Conservation (phyloP, 2,113 vertebrate genomes). For the Aegotheles bennettii region DNA sequence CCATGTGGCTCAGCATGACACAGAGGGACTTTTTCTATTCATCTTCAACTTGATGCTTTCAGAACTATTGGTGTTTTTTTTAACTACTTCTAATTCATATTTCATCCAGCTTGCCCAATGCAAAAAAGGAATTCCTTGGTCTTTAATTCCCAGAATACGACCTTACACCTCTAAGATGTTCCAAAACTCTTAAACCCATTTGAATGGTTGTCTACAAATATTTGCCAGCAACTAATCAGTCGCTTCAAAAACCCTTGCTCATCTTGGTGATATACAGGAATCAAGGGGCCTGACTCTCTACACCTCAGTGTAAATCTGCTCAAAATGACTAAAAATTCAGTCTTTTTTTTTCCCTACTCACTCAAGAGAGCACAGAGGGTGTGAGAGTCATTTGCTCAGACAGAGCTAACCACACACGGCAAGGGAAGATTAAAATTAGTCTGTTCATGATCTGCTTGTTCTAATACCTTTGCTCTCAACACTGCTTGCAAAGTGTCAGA, state of each 20-base stretch:
- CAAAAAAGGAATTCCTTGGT: background rate
- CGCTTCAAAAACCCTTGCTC: background rate
- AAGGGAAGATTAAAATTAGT: background rate
- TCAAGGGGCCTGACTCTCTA: background rate
- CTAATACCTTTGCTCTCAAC: slow-evolving; percentile 28
- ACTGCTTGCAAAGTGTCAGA: background rate
- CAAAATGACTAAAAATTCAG: background rate
- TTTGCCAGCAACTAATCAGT: background rate
- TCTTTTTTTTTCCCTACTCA: background rate
- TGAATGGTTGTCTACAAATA: background rate
- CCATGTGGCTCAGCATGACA: background rate
- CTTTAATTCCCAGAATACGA: background rate
- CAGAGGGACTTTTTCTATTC: background rate
- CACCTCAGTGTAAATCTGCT: background rate
- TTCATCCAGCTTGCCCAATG: background rate
- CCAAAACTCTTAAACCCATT: background rate
- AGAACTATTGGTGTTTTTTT: background rate
- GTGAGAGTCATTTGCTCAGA: background rate
- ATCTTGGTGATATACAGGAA: background rate
- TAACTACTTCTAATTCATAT: background rate
- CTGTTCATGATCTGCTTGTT: background rate
- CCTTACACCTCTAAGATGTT: background rate
- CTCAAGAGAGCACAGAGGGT: background rate
- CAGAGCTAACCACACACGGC: background rate
- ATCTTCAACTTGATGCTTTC: background rate